These are phyloP conservation scores for Hafferia zeledoni DNA, from an alignment of 2,797 vertebrate species.

Conservation along the genomic window DNA sequence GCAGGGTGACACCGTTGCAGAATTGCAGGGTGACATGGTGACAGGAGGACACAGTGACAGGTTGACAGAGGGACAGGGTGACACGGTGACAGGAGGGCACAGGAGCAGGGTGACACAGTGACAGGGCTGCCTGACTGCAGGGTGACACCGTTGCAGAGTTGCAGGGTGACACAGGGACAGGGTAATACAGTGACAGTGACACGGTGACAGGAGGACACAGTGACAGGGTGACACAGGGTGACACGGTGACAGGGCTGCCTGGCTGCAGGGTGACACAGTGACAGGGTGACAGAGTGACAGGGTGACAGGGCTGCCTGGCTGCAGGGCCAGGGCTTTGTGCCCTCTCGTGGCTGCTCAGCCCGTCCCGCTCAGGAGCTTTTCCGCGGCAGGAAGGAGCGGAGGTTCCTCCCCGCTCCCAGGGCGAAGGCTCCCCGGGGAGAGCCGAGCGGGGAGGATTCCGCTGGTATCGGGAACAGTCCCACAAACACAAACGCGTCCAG, in stretches of 20 bases:
- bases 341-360: constrained; percentile 42
- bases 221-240: rapidly evolving
- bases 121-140: neutral
- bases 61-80: neutral
- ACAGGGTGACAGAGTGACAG: rapidly evolving
- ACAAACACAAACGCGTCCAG: neutral
- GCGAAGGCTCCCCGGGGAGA: neutral
- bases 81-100: rapidly evolving
- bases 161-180: too few species aligned
- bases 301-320: neutral
- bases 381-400: neutral
- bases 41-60: rapidly evolving
- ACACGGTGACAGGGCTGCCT: rapidly evolving
- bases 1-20: rapidly evolving
- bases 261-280: rapidly evolving
- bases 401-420: neutral
- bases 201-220: too few species aligned
- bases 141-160: rapidly evolving
- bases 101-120: rapidly evolving
- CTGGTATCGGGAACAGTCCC: neutral
- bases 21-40: rapidly evolving
- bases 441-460: neutral
- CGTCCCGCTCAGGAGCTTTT: neutral
- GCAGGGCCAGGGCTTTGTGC: constrained; percentile 16
- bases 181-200: neutral